Evolutionary conservation across 2,888 invertebrate species (phyloP), one percentile per base, ranked within the genome.

Genomic region (Synergus laeviventris): DNA sequence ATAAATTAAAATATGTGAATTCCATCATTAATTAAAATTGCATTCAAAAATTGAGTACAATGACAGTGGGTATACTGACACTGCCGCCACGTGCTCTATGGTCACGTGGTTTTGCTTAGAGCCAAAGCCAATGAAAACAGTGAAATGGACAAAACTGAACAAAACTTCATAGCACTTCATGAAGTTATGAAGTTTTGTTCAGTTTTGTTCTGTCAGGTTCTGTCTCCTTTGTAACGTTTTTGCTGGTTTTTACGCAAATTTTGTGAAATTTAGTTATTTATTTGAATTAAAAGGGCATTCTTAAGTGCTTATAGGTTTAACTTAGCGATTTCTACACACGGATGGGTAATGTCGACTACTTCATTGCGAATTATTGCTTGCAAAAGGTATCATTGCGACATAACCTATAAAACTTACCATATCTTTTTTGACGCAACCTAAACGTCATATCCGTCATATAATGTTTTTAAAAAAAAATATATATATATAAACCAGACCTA

Each of bases 261-360:
- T n/a, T 49, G 16, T 11, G 7, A 70, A 70, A 49, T 49, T 49
- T 5, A 31, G 31, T 70, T 45, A 36, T 49, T 21, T 31, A 49
- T 49, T 31, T 9, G 2, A 18, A 45, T 70, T 49, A 5, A 21
- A 49, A 24, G 31, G 3, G 24, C 8, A n/a, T 12, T 70, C 3
- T 49, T 45, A 49, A 14, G 31, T n/a, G n/a, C 24, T 49, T 31
- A 1, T 11, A 1, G 24, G 31, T 49, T 49, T n/a, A 18, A 70
- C 0, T n/a, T 49, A 70, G 70, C 12, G 49, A n/a, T 70, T 70
- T 70, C 24, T 70, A 18, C 8, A 36, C 12, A 70, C 31, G 24
- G n/a, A 49, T 70, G 70, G 70, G 49, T 49, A 49, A 70, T 70
- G 70, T 70, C 31, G 49, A 31, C 70, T 18, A 5, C 70, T n/a